Evolutionary conservation across 2,797 vertebrate species (phyloP), one percentile per base, ranked within the genome.

Genomic region (Alcedo quadribrachys): DNA sequence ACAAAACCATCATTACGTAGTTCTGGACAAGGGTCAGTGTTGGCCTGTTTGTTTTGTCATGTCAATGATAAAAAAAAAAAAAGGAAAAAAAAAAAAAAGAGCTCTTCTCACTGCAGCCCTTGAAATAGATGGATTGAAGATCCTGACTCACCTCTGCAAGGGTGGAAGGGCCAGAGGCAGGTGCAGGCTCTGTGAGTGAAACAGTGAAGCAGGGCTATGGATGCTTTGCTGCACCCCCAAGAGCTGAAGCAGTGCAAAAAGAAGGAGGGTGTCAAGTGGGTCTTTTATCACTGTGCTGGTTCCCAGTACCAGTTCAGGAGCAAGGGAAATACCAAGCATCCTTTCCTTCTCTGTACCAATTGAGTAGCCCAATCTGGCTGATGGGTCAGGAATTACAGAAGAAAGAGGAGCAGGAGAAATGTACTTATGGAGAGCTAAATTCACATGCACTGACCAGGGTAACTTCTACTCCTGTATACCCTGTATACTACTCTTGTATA

Each of bases 1-100:
- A 93, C 32, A 82, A 91, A 90, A 68, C 5, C 54, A 33, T 71
- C 37, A 24, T 16, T 61, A 85, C 21, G 21, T n/a, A 90, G 75
- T 5, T 25, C 50, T 89, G 70, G 62, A 35, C 3, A 0, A 75
- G 62, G 67, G 61, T 80, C 46, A 85, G 15, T 1, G 2, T 12
- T 62, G 54, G 46, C 11, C 51, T 84, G 63, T 84, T 80, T 82
- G 79, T 2, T 85, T 78, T 84, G 37, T 76, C 1, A 0, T 60
- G 37, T 61, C 65, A 60, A 62, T 45, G 25, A 60, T 54, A 33
- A 68, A 40, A 61, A 50, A 17, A 9, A 9, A 21, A 19, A 27
- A 25, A 42, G 12, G 5, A 8, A 20, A 24, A 53, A 33, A 14
- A 51, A 43, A 63, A 5, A 60, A 45, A 78, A 82, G 20, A 57